These are phyloP conservation scores for Caenorhabditis wallacei DNA, from an alignment of 2,888 invertebrate genomes.

Conservation along the genomic window DNA sequence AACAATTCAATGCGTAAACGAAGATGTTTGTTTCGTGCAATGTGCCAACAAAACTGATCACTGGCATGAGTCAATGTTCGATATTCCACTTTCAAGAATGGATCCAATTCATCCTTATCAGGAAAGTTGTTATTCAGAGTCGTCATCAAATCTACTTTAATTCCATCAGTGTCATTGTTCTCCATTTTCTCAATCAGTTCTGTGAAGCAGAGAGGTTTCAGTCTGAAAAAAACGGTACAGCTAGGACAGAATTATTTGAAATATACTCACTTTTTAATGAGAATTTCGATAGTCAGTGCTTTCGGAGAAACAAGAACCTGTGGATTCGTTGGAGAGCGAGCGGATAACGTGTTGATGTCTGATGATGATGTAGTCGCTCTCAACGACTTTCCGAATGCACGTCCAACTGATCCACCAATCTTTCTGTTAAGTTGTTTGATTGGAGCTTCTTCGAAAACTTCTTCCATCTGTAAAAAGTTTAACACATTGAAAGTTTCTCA, in stretches of 20 bases:
- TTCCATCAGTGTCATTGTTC: slow-evolving; percentile 56
- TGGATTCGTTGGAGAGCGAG: slow-evolving; percentile 39
- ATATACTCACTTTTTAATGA: slow-evolving; percentile 51
- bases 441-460: slow-evolving; percentile 62
- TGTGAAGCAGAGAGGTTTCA: slow-evolving; percentile 54
- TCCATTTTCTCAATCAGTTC: slow-evolving; percentile 62
- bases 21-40: slow-evolving; percentile 53
- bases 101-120: slow-evolving; percentile 56
- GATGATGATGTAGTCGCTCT: slow-evolving; percentile 44
- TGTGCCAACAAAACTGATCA: slow-evolving; percentile 66
- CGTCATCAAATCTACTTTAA: slow-evolving; percentile 63
- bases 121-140: slow-evolving; percentile 60
- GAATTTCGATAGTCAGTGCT: slow-evolving; percentile 62
- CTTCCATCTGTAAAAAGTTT: slow-evolving; percentile 52
- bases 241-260: too few relatives aligned
- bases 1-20: slow-evolving; percentile 58
- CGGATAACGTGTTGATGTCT: slow-evolving; percentile 11
- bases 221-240: slow-evolving; percentile 38
- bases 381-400: slow-evolving; percentile 54
- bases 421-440: slow-evolving; percentile 50
- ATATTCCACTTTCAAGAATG: slow-evolving; percentile 53
- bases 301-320: slow-evolving; percentile 60
- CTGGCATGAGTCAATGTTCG: slow-evolving; percentile 58
- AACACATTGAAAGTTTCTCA: not conserved
- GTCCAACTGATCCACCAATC: slow-evolving; percentile 60